Base-by-base conservation (phyloP, 2,113 vertebrate species). In the Climacteris rufus region DNA sequence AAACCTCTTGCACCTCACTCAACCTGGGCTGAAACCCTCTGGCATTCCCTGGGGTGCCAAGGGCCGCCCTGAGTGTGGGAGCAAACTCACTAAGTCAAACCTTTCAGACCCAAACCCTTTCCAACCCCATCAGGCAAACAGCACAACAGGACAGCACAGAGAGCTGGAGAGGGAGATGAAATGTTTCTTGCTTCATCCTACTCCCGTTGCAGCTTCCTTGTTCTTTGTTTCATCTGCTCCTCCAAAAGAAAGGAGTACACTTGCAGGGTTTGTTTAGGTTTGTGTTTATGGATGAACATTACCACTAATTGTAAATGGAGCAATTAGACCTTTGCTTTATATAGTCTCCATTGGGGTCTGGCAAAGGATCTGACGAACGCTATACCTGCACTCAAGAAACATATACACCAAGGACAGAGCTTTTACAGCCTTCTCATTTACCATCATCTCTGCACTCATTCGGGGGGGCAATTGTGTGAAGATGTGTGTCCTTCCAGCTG, bases 281-380 rank as follows among this genome's bases (percentile, higher is more conserved):
- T 88, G 70, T 71, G 80, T 88, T 94, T 90, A 60, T 39, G 79
- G 86, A 24, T 88, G 79, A 92, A 49, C 0, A 0, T 27, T 86
- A 69, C n/a, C 59, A 70, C 45, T 93, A 85, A 94, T 95, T 94
- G 90, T 88, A 92, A 90, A 87, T 57, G 50, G 79, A 87, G 88
- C 85, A 90, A 90, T 97, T 90, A 97, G 85, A 69, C 61, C 57
- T 86, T 77, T 94, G 49, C 66, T 87, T 94, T 77, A 22, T 45
- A 12, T 10, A 19, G 23, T 13, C 80, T 86, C 76, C 1, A 0
- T 3, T 71, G 56, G 44, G 59, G 59, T 94, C 85, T 93, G 88
- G 90, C 90, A 93, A 66, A 93, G 19, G 90, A 92, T 92, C 94
- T 96, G 86, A 94, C 4, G 0, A 90, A 65, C 2, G 17, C 76